Conservation (phyloP, 2,797 vertebrate species). For the Caiman crocodilus region DNA sequence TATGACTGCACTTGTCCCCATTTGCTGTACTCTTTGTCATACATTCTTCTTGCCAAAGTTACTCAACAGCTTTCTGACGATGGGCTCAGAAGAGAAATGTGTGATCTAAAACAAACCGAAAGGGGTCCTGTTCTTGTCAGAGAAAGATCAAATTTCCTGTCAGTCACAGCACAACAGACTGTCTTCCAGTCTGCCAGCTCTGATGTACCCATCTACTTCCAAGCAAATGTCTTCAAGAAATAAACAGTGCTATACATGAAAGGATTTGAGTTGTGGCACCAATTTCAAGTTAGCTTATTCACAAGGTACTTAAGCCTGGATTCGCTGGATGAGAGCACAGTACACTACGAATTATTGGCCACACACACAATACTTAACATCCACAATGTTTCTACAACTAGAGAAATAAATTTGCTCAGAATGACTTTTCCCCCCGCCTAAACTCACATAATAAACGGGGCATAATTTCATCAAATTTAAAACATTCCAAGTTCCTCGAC, state of each 20-base stretch:
- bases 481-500: neutral
- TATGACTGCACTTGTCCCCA: constrained; percentile 14
- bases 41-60: constrained; percentile 47
- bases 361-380: neutral
- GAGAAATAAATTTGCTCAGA: neutral
- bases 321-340: neutral
- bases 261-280: neutral
- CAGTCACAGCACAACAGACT: constrained; percentile 53
- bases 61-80: constrained; percentile 66
- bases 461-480: neutral
- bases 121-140: constrained; percentile 41
- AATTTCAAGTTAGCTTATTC: neutral
- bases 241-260: constrained; percentile 31
- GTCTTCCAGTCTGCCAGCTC: constrained; percentile 58
- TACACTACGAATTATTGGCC: fast-evolving
- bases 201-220: neutral
- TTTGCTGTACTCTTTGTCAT: neutral
- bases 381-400: neutral
- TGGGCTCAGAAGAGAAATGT: neutral
- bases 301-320: neutral
- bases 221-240: constrained; percentile 43
- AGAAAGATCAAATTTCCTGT: constrained; percentile 47
- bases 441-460: neutral
- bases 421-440: neutral
- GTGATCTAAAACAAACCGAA: constrained; percentile 66